A percentile compares a stretch with the other conserved stretches of the same genome.
These are phyloP conservation scores for Drosophila albomicans DNA, from an alignment of 1,140 invertebrate species.

Conservation along the genomic window DNA sequence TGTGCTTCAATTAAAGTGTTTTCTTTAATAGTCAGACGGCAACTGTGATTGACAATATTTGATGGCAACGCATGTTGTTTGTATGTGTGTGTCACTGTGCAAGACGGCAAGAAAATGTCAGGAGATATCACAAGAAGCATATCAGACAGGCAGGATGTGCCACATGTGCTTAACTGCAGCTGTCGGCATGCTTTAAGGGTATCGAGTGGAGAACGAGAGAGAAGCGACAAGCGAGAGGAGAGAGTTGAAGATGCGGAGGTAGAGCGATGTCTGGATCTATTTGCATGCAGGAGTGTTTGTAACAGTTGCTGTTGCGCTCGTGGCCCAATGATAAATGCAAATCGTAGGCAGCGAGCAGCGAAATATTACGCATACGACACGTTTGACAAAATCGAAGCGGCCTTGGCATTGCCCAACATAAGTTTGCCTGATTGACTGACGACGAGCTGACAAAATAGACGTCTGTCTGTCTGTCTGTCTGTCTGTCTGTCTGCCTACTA, in stretches of 20 bases:
- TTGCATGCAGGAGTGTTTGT: slow-evolving; percentile 69
- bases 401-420: slow-evolving; percentile 8
- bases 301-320: slow-evolving; percentile 27
- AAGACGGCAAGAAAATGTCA: slow-evolving; percentile 2
- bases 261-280: slow-evolving; percentile 54
- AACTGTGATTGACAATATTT: too few species aligned
- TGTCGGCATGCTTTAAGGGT: slow-evolving; percentile 13
- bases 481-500: too few species aligned
- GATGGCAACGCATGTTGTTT: too few species aligned
- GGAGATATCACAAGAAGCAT: neutral
- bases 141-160: slow-evolving; percentile 38
- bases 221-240: neutral
- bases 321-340: slow-evolving; percentile 64
- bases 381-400: slow-evolving; percentile 1
- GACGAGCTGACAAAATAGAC: neutral
- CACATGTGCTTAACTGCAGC: slow-evolving; percentile 71
- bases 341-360: slow-evolving; percentile 24
- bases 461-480: too few species aligned
- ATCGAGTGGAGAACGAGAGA: too few species aligned
- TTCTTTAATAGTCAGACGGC: too few species aligned
- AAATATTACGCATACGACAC: slow-evolving; percentile 33
- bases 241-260: neutral
- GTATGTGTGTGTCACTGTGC: slow-evolving; percentile 17
- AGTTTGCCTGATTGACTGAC: slow-evolving; percentile 19
- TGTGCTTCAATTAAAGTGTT: too few species aligned